A percentile compares a stretch with the other conserved stretches of the same genome.
Evolutionary conservation across 2,113 vertebrate species (phyloP).

Genomic region (Eudorcas thomsonii): DNA sequence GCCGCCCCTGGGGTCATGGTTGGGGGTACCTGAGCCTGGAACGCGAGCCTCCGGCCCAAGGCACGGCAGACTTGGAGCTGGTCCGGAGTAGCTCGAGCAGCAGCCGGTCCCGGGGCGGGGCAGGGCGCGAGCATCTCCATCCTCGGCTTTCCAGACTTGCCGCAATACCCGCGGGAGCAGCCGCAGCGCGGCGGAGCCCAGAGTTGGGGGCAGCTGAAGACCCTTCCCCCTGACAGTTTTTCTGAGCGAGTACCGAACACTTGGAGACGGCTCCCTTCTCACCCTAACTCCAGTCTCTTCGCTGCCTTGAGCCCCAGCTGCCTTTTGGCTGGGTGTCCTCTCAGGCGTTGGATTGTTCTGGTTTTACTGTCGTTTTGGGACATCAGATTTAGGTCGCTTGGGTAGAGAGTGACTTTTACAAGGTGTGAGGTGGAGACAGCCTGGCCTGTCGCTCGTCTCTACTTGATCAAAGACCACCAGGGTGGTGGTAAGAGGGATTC

Average conservation of each 20-base stretch:
- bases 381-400: neutral
- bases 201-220: neutral
- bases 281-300: fast-evolving
- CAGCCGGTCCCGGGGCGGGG: neutral
- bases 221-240: too few relatives aligned
- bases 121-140: neutral
- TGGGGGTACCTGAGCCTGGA: neutral
- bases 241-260: neutral
- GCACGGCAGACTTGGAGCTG: neutral
- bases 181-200: neutral
- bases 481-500: neutral
- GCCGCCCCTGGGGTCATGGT: neutral
- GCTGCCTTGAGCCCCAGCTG: neutral
- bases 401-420: neutral
- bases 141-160: neutral
- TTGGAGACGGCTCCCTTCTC: too few relatives aligned
- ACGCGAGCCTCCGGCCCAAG: neutral
- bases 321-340: neutral
- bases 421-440: neutral
- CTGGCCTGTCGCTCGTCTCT: neutral
- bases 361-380: neutral
- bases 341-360: neutral
- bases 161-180: neutral
- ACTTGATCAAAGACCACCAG: neutral
- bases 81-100: neutral